These are phyloP conservation scores for Cheilosia grossa DNA, from an alignment of 2,888 invertebrate genomes.

Conservation along the genomic window DNA sequence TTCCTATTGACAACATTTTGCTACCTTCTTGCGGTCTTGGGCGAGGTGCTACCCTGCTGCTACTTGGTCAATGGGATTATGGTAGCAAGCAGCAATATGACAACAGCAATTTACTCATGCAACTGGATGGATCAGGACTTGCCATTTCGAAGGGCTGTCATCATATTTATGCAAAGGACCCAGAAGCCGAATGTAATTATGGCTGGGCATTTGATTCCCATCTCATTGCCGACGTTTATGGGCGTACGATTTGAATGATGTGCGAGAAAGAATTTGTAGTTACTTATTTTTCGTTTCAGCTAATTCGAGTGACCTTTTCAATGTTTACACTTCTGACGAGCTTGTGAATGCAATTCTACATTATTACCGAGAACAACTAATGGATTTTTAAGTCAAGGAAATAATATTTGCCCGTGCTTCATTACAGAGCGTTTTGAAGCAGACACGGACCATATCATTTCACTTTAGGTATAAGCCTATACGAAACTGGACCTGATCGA, in stretches of 20 bases:
- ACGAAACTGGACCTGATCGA: too few species aligned
- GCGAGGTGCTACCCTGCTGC: slow-evolving; percentile 73
- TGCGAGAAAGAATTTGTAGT: too few species aligned
- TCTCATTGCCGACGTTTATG: slow-evolving; percentile 77
- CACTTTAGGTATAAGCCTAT: too few species aligned
- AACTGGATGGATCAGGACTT: slow-evolving; percentile 77
- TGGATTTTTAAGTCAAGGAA: too few species aligned
- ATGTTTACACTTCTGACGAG: slow-evolving; percentile 55
- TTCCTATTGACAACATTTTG: slow-evolving; percentile 61
- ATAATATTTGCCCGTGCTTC: too few species aligned
- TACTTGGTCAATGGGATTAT: slow-evolving; percentile 76
- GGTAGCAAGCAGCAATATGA: slow-evolving; percentile 72
- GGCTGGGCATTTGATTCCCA: slow-evolving; percentile 76
- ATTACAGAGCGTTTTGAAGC: too few species aligned
- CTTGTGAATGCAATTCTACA: background rate
- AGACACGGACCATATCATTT: too few species aligned
- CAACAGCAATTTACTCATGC: slow-evolving; percentile 76
- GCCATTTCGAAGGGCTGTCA: slow-evolving; percentile 76
- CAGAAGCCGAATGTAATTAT: slow-evolving; percentile 74
- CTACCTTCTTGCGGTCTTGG: slow-evolving; percentile 70
- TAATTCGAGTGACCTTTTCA: slow-evolving; percentile 57
- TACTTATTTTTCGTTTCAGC: slow-evolving; percentile 23
- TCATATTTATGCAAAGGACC: slow-evolving; percentile 78
- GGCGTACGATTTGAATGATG: slow-evolving; percentile 61
- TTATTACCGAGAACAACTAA: too few species aligned